Conservation (phyloP, 2,888 invertebrate genomes). For the Drosophila heteroneura region DNA sequence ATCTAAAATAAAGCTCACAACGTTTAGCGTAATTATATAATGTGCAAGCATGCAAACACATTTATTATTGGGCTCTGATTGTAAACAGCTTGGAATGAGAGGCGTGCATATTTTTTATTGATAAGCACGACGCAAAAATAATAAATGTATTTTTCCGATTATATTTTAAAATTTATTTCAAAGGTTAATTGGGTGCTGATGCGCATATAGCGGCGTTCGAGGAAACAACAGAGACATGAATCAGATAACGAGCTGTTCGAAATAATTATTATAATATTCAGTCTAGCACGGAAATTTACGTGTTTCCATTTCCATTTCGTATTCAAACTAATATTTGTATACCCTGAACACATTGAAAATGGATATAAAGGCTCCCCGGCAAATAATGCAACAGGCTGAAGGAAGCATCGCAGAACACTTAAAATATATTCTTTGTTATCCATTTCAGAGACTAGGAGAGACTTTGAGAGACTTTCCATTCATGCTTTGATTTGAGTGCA, state of each 20-base stretch:
- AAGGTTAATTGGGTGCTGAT: constrained; percentile 70
- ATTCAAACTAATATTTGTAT: neutral
- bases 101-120: constrained; percentile 28
- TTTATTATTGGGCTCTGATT: constrained; percentile 4
- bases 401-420: neutral
- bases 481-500: neutral
- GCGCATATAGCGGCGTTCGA: constrained; percentile 27
- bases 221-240: constrained; percentile 16
- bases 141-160: constrained; percentile 2
- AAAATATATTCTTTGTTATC: neutral
- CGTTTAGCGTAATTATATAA: constrained; percentile 73
- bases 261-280: constrained; percentile 29
- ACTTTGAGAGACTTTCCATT: too few relatives aligned
- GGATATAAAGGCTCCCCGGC: neutral
- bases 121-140: constrained; percentile 37
- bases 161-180: constrained; percentile 42
- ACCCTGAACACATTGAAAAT: neutral
- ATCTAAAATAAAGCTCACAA: constrained; percentile 68
- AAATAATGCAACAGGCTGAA: neutral
- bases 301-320: neutral
- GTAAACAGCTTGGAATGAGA: constrained; percentile 1
- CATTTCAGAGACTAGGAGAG: neutral
- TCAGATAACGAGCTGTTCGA: constrained; percentile 43
- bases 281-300: constrained; percentile 1
- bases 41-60: constrained; percentile 37